phyloP scores from a whole-genome alignment of 2,888 invertebrate genomes.

The Pogonocherus hispidulus region DNA sequence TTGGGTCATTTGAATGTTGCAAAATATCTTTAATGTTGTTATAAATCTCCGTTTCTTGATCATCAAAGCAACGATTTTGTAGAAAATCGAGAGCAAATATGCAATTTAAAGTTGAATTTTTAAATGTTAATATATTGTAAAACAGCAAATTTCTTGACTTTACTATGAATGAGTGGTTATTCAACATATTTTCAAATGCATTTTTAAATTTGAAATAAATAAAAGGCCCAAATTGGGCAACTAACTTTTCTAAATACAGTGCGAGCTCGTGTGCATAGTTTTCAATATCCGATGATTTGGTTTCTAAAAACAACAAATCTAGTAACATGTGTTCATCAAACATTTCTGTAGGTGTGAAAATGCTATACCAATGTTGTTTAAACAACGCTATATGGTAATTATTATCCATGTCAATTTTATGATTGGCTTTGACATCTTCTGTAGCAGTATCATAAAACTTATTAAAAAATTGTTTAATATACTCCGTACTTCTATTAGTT shows the following conservation, averaged over 20 bases:
- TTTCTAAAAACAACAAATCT: slow-evolving; percentile 13
- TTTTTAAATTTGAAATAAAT: slow-evolving; percentile 23
- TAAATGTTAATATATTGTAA: slow-evolving; percentile 22
- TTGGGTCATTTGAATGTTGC: too few relatives aligned
- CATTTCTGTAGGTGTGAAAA: slow-evolving; percentile 22
- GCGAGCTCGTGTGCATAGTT: slow-evolving; percentile 17
- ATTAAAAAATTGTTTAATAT: slow-evolving; percentile 17
- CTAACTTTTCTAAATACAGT: slow-evolving; percentile 24
- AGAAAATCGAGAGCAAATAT: slow-evolving; percentile 25
- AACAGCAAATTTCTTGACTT: slow-evolving; percentile 16
- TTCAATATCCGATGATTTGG: neutral
- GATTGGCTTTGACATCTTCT: neutral
- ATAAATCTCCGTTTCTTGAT: too few relatives aligned
- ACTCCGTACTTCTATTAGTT: neutral
- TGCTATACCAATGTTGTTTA: neutral
- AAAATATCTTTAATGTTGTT: too few relatives aligned
- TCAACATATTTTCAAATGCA: slow-evolving; percentile 4
- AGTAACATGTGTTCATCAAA: slow-evolving; percentile 29
- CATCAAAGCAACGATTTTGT: too few relatives aligned
- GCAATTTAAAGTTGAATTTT: slow-evolving; percentile 12
- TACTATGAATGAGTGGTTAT: neutral
- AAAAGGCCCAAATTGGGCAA: slow-evolving; percentile 15
- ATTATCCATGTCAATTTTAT: neutral
- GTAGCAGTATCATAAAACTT: neutral
- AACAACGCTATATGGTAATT: slow-evolving; percentile 3